These are phyloP conservation scores for Pimephales promelas DNA, from an alignment of 2,113 vertebrate genomes.

Conservation along the genomic window DNA sequence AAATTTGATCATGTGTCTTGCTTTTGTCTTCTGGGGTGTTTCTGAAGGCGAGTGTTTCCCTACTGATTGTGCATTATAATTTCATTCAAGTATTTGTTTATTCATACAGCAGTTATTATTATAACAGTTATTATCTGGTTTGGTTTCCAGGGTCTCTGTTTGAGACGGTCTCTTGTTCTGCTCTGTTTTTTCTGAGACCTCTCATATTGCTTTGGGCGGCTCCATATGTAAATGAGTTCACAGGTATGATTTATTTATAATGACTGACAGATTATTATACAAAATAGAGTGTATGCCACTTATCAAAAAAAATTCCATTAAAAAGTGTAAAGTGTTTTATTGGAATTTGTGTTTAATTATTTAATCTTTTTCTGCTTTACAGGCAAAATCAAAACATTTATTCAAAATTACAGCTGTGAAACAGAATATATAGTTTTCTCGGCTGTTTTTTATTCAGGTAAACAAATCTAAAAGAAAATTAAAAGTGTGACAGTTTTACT, in stretches of 20 bases:
- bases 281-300: too few species aligned
- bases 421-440: neutral
- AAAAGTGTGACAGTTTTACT: neutral
- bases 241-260: neutral
- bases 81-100: too few species aligned
- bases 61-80: too few species aligned
- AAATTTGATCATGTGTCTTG: too few species aligned
- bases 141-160: slow-evolving; percentile 24
- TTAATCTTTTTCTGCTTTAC: neutral
- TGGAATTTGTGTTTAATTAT: neutral
- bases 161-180: slow-evolving; percentile 2
- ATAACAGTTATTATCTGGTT: too few species aligned
- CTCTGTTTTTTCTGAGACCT: slow-evolving; percentile 6
- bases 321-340: too few species aligned
- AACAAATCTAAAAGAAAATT: neutral
- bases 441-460: slow-evolving; percentile 7
- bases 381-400: neutral
- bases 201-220: neutral
- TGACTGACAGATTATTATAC: too few species aligned
- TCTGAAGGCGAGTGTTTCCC: too few species aligned
- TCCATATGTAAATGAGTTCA: neutral
- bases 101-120: neutral
- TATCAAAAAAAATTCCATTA: too few species aligned
- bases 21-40: too few species aligned
- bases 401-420: neutral